Evolutionary conservation across 2,888 invertebrate genomes (phyloP).

Genomic region (Archips crataeganus): DNA sequence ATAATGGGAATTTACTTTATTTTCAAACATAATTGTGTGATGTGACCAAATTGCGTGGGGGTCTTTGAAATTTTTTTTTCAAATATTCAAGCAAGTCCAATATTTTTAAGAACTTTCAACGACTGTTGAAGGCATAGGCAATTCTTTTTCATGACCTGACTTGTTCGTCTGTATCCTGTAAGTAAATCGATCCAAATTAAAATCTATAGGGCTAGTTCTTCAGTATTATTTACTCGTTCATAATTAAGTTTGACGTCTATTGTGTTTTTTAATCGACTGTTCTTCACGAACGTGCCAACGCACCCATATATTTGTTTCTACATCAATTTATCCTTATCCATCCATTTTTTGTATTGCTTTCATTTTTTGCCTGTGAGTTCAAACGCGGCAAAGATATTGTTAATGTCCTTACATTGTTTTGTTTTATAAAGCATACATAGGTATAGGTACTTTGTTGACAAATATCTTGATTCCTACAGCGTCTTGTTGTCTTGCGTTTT

Average conservation of each 20-base stretch:
- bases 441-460: neutral
- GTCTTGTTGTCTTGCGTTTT: neutral
- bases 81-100: too few species aligned
- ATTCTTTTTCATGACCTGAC: too few species aligned
- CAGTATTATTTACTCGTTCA: neutral
- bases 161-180: too few species aligned
- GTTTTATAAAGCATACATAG: neutral
- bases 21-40: too few species aligned
- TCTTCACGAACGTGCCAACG: neutral
- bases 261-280: conserved; percentile 1
- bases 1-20: too few species aligned
- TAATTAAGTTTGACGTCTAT: neutral
- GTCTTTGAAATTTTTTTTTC: too few species aligned
- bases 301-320: conserved; percentile 1
- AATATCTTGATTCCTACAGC: neutral
- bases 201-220: neutral
- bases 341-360: neutral
- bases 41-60: too few species aligned
- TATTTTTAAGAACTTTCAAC: too few species aligned
- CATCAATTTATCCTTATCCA: conserved; percentile 2
- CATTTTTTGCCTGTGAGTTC: neutral
- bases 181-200: neutral
- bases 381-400: conserved; percentile 1
- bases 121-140: too few species aligned
- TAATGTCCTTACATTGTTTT: neutral